Evolutionary conservation across 2,113 vertebrate species (phyloP), one percentile per base, ranked within the genome.

Genomic region (Setophaga kirtlandii): DNA sequence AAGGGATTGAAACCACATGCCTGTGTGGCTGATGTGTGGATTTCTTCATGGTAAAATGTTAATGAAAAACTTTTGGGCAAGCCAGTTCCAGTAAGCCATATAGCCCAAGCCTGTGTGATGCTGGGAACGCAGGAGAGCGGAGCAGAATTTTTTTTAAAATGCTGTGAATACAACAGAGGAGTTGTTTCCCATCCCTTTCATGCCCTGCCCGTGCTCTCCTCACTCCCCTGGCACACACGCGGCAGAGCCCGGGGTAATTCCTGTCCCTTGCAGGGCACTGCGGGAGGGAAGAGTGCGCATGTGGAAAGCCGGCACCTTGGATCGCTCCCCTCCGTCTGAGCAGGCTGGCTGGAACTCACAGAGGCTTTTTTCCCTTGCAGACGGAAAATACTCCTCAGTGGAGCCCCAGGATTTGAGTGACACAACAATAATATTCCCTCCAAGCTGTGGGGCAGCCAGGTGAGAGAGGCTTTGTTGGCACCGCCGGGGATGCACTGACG

Each of bases 321-420:
- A 89, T 89, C 86, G 1, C 58, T 80, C 70, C 70, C 74, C 83
- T 25, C 50, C 0, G 17, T 82, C 96, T 96, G 92, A 87, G 42
- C 90, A 62, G 75, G 5, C 87, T 97, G 97, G 88, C 94, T 67
- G 49, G 21, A 70, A 60, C 64, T 94, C 94, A 82, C 87, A 89
- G 87, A 94, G 90, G 65, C 37, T 85, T 84, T 89, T 71, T 90
- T 89, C 74, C 76, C 64, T 83, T n/a, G 90, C 81, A 91, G 94
- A 96, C 3, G 30, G 90, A 96, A 97, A 97, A 97, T 97, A 92
- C 92, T 97, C 96, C 95, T 96, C 96, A 96, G 70, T 5, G 41
- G 76, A 96, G 92, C 88, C 96, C 93, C 83, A 23, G 95, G 59
- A 77, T 96, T 97, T 87, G 93, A 93, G 82, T 87, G 93, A 81